Base-by-base conservation (phyloP, 2,888 invertebrate genomes). In the Agrochola lota region DNA sequence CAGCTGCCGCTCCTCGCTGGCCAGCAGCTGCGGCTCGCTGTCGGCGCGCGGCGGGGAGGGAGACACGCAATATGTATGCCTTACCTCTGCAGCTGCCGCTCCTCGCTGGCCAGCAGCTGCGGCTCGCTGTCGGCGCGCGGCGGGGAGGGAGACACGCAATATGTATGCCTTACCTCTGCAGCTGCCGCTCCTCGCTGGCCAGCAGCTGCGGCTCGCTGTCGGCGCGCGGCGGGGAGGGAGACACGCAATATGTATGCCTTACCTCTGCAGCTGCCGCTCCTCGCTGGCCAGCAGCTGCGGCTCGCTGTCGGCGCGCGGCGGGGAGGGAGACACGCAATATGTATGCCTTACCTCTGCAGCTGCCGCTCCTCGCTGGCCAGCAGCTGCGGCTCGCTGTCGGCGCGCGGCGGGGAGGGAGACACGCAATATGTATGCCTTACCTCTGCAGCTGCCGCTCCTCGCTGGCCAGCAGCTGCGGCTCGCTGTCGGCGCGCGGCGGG, bases 191-290 rank as follows among this genome's bases (percentile, higher is more conserved):
- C 93, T 99, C 99, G 87, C 98, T 86, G 96, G 97, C 85, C 94
- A 97, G 97, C 97, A 90, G 87, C 0, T 12, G 81, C 40, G 70
- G 1, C 98, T 97, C 90, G 60, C 12, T 30, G 49, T 0, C 23
- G 55, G n/a, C 23, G 59, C 49, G 80, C 98, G 98, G 98, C 98
- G 93, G 98, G 98, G 83, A 1, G 98, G 92, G 90, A 11, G 91
- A 86, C 71, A 52, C 97, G 94, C n/a, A 7, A 12, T 2, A 2
- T 11, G 6, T n/a, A n/a, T 78, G 11, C 3, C 23, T 46, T 94
- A 99, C 99, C 98, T 98, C 94, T 99, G 99, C 83, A 99, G 95
- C 92, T 98, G 98, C 60, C 98, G 96, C 91, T 99, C 98, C 93
- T 99, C 99, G 87, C 98, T 86, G 96, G 97, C 85, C 94, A 97